Evolutionary conservation across 2,113 vertebrate genomes (phyloP).

Genomic region (Melanostigma gelatinosum): DNA sequence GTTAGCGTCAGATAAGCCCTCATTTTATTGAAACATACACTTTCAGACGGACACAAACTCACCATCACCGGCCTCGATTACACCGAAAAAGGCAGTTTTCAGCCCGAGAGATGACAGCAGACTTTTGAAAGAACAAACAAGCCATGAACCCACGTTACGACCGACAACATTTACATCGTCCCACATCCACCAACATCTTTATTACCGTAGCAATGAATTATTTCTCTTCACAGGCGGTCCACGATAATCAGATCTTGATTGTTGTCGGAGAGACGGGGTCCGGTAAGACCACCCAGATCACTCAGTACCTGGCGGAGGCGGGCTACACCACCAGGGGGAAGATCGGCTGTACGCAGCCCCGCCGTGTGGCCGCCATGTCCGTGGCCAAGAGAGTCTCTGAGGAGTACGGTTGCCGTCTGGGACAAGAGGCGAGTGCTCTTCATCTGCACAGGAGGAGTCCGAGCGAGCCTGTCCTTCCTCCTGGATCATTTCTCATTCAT

Average conservation of each 20-base stretch:
- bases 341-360: conserved; percentile 94
- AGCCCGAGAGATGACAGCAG: not conserved
- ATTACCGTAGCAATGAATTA: too few relatives aligned
- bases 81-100: too few relatives aligned
- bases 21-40: not conserved
- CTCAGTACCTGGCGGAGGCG: conserved; percentile 93
- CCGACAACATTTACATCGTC: not conserved
- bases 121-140: not conserved
- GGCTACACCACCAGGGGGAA: conserved; percentile 92
- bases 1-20: not conserved
- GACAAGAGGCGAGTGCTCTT: conserved; percentile 86
- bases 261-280: conserved; percentile 94
- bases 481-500: too few relatives aligned
- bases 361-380: conserved; percentile 95
- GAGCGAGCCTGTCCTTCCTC: not conserved
- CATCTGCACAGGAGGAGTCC: too few relatives aligned
- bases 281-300: conserved; percentile 94
- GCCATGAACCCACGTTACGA: not conserved
- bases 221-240: conserved; percentile 85
- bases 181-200: not conserved
- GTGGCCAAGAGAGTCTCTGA: conserved; percentile 94
- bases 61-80: too few relatives aligned
- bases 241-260: conserved; percentile 94
- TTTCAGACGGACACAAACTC: not conserved
- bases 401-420: conserved; percentile 92